A percentile compares a stretch with the other conserved stretches of the same genome.
phyloP scores from a whole-genome alignment of 1,140 invertebrate genomes.

The Zaprionus kolodkinae region DNA sequence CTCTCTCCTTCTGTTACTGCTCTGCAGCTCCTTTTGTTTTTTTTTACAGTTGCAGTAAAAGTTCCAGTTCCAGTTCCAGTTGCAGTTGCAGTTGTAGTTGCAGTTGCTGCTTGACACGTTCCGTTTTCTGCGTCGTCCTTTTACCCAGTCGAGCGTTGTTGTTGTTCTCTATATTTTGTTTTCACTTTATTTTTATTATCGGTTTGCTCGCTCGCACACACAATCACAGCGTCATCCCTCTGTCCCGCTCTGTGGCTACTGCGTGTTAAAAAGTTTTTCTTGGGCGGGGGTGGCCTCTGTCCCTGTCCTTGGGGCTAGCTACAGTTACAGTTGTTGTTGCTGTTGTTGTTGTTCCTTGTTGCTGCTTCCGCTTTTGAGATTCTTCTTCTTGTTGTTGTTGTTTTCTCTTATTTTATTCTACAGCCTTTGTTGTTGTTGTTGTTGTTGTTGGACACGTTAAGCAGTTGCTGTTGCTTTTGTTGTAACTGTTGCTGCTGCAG shows the following conservation, averaged over 20 bases:
- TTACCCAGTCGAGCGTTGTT: conserved; percentile 1
- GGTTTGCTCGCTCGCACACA: background rate
- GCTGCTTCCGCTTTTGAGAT: conserved; percentile 4
- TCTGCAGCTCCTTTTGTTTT: background rate
- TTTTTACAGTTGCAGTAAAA: too few relatives aligned
- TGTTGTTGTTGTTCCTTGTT: background rate
- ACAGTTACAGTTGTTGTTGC: background rate
- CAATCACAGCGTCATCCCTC: background rate
- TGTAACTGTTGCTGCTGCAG: conserved; percentile 23
- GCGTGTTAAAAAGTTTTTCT: conserved; percentile 8
- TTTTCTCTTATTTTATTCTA: conserved; percentile 13
- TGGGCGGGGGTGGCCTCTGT: background rate
- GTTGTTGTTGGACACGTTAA: background rate
- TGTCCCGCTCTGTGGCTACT: background rate
- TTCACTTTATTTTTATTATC: background rate
- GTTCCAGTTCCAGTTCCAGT: background rate
- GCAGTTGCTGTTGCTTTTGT: conserved; percentile 12
- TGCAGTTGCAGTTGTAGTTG: conserved; percentile 14
- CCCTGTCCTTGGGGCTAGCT: conserved; percentile 4
- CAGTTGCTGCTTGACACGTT: conserved; percentile 21
- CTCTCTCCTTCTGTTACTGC: background rate
- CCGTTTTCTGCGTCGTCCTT: background rate
- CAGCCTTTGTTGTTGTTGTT: conserved; percentile 15
- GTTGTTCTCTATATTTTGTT: background rate
- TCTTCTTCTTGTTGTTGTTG: background rate